phyloP scores from a whole-genome alignment of 2,113 vertebrate species.

The Vireo altiloquus region DNA sequence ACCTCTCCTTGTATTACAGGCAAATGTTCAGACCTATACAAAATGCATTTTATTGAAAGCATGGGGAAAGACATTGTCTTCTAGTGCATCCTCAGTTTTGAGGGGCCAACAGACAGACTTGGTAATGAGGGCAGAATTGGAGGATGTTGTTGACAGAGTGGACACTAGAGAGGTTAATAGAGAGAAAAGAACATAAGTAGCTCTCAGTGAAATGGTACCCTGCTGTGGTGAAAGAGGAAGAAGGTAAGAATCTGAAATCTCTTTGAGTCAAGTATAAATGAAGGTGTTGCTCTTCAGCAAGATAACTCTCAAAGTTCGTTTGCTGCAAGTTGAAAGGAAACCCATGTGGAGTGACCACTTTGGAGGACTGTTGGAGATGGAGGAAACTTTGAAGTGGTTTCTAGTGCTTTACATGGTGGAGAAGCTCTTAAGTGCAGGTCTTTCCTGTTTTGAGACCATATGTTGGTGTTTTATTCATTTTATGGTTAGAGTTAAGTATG shows the following conservation, averaged over 20 bases:
- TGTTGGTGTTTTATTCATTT: neutral
- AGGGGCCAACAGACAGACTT: neutral
- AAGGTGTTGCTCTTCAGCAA: neutral
- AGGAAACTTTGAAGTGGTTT: neutral
- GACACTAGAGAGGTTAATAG: neutral
- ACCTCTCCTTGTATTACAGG: neutral
- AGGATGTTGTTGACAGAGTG: neutral
- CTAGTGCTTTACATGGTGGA: fast-evolving
- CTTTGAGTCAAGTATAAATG: neutral
- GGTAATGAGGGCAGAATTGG: neutral
- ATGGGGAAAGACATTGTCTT: neutral
- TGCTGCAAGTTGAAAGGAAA: neutral
- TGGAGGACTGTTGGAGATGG: neutral
- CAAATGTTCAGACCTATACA: neutral
- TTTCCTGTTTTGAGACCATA: neutral
- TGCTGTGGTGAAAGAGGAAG: neutral
- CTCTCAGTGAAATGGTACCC: neutral
- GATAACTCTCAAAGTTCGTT: neutral
- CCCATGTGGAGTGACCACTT: neutral
- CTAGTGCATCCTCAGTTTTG: neutral
- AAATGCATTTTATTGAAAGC: neutral
- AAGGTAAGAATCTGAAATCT: neutral
- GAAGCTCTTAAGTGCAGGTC: neutral
- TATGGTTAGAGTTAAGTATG: neutral
- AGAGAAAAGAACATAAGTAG: neutral